These are phyloP conservation scores for Ophion obscuratus DNA, from an alignment of 2,888 invertebrate genomes.

Conservation along the genomic window DNA sequence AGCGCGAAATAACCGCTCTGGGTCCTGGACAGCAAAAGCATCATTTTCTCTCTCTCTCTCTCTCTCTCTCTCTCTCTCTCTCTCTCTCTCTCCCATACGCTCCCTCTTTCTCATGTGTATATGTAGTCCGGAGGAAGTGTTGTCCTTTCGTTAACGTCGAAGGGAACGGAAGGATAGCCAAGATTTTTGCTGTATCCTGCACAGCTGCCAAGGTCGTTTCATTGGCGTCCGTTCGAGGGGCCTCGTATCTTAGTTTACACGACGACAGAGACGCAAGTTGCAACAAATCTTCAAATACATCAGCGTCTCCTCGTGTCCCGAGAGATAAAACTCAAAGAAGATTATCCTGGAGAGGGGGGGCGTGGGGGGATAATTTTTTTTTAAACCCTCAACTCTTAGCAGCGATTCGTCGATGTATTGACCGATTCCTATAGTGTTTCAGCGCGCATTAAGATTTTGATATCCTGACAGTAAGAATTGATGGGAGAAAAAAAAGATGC, in stretches of 20 bases:
- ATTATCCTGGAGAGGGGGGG: slow-evolving; percentile 33
- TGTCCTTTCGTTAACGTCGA: slow-evolving; percentile 60
- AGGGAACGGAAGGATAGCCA: slow-evolving; percentile 68
- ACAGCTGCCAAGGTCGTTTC: slow-evolving; percentile 78
- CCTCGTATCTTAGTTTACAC: neutral
- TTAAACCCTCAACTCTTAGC: slow-evolving; percentile 28
- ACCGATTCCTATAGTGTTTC: slow-evolving; percentile 10
- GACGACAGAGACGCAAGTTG: neutral
- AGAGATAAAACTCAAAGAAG: slow-evolving; percentile 51
- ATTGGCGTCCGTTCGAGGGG: slow-evolving; percentile 76
- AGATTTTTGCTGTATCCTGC: slow-evolving; percentile 70
- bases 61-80: too few species aligned
- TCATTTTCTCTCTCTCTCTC: slow-evolving; percentile 52
- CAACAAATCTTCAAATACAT: slow-evolving; percentile 50
- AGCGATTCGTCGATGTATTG: slow-evolving; percentile 48
- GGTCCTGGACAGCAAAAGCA: slow-evolving; percentile 74
- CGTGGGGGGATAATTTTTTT: neutral
- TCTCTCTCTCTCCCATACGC: neutral
- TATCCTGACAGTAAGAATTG: slow-evolving; percentile 39
- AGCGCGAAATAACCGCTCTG: slow-evolving; percentile 79
- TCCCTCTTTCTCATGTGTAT: slow-evolving; percentile 29
- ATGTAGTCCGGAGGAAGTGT: slow-evolving; percentile 48
- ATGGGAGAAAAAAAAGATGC: neutral
- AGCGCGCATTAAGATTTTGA: slow-evolving; percentile 27
- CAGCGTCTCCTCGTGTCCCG: slow-evolving; percentile 19